Evolutionary conservation across 1,140 invertebrate species (phyloP), one percentile per base, ranked within the genome.

Genomic region (Thereuonema tuberculata): DNA sequence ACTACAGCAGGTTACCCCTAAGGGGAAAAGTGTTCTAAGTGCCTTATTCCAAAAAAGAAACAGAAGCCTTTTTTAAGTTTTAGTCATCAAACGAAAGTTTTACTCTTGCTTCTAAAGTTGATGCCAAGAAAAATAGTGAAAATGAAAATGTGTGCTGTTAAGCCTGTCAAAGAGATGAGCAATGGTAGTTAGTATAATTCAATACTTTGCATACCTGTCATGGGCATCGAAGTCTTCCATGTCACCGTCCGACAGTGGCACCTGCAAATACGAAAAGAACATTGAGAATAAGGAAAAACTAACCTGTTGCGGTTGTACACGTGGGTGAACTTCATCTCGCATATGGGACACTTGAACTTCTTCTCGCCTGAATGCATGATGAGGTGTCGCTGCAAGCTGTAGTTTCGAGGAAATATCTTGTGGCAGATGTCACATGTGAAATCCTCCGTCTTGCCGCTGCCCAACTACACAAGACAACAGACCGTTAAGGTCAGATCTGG

Each of bases 401-500:
- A 75, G 58, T 68, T 71, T 17, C 73, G 63, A 1, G 72, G 75
- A 68, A 77, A 77, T n/a, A 66, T 67, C 61, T 72, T 73, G 3
- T 68, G 60, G 66, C 67, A 67, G 67, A 75, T 61, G 68, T 69
- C 0, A 67, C 62, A 63, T 48, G 50, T 17, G 49, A 59, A 63
- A 37, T 62, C 28, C 17, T 29, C 28, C 17, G 17, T 37, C 17
- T 37, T 37, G 17, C 31, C 17, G 31, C 17, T 37, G 31, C 31
- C 17, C 17, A 37, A 17, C 31, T 37, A 37, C n/a, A n/a, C 17
- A 37, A 37, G 31, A 37, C 31, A 37, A 37, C 31, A 37, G 31
- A 37, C 31, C 17, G 17, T 9, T 37, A 17, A 37, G 31, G 17
- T 17, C 5, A 37, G 17, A n/a, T n/a, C n/a, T n/a, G n/a, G n/a